Conservation (phyloP, 2,113 vertebrate species). For the Rhinopomastus cyanomelas region DNA sequence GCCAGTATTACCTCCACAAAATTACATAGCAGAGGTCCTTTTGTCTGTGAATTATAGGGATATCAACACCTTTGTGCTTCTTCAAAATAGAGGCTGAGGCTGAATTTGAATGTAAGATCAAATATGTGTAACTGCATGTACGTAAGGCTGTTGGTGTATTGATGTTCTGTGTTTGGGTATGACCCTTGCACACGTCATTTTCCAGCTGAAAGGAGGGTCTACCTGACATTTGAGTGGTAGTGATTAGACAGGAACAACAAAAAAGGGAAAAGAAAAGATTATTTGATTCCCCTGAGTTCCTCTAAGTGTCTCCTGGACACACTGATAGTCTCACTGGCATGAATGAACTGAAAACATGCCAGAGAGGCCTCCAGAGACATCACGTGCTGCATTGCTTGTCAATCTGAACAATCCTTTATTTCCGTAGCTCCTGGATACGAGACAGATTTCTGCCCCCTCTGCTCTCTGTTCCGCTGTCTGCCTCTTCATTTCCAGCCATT, state of each 20-base stretch:
- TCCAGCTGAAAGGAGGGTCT: not conserved
- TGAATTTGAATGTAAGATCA: not conserved
- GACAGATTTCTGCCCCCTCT: not conserved
- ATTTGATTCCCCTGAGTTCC: not conserved
- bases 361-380: not conserved
- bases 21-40: not conserved
- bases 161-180: not conserved
- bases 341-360: not conserved
- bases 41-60: not conserved
- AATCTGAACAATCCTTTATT: not conserved
- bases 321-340: not conserved
- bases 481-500: not conserved
- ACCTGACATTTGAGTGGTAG: not conserved
- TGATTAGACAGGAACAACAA: not conserved
- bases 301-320: not conserved
- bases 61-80: not conserved
- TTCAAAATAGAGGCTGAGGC: not conserved
- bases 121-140: not conserved
- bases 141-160: accelerated
- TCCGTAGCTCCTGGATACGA: not conserved
- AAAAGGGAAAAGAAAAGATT: not conserved
- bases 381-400: not conserved
- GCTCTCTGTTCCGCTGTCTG: not conserved
- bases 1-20: not conserved
- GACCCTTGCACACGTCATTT: not conserved